phyloP scores from a whole-genome alignment of 1,140 invertebrate genomes.

The Arctopsyche grandis region DNA sequence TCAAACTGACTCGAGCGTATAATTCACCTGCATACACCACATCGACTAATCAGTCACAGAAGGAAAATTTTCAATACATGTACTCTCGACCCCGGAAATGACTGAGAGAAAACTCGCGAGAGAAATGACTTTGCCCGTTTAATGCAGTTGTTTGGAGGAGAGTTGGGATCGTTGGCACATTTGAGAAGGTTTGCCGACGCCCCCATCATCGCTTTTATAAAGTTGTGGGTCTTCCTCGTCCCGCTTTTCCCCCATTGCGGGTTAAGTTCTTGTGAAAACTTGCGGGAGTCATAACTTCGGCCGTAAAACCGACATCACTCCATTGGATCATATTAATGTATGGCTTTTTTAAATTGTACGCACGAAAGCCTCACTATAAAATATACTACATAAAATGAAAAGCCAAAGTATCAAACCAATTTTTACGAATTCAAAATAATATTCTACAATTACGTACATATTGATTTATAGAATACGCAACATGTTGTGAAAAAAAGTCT shows the following conservation, averaged over 20 bases:
- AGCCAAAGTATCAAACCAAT: no score
- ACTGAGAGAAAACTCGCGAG: not conserved
- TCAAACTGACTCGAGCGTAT: not conserved
- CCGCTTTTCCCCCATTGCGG: slow-evolving; percentile 7
- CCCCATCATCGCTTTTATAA: slow-evolving; percentile 35
- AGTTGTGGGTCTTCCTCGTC: slow-evolving; percentile 18
- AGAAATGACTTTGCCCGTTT: not conserved
- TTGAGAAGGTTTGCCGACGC: slow-evolving; percentile 17
- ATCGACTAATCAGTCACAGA: no score
- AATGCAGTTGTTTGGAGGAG: not conserved
- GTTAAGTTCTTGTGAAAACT: slow-evolving; percentile 38
- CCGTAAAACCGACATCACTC: slow-evolving; percentile 46
- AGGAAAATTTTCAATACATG: slow-evolving; percentile 1
- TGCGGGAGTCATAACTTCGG: slow-evolving; percentile 36
- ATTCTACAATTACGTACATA: no score
- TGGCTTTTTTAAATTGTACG: slow-evolving; percentile 39
- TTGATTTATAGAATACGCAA: no score
- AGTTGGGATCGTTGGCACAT: not conserved
- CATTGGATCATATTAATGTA: slow-evolving; percentile 44
- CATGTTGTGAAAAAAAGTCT: no score
- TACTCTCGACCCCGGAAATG: not conserved
- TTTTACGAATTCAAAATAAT: no score
- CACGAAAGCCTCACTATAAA: not conserved
- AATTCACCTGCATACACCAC: not conserved
- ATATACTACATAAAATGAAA: no score